phyloP scores from a whole-genome alignment of 1,140 invertebrate genomes.

The Araneus ventricosus region DNA sequence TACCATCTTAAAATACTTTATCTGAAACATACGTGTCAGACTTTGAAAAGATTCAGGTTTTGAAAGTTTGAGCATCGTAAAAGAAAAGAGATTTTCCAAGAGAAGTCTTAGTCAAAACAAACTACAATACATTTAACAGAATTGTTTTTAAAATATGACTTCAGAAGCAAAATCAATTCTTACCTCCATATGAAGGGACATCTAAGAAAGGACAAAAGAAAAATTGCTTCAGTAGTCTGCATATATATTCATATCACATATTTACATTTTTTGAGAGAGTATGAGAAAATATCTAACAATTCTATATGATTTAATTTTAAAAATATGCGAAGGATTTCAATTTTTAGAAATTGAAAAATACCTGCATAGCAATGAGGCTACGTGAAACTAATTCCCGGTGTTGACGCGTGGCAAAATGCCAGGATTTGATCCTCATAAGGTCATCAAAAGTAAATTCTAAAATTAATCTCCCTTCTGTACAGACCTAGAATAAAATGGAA shows the following conservation, averaged over 20 bases:
- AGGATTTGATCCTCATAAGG: conserved; percentile 98
- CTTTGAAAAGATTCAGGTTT: too few relatives aligned
- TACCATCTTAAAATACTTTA: too few relatives aligned
- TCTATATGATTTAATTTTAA: not conserved
- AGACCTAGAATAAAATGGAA: conserved; percentile 71
- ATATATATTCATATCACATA: not conserved
- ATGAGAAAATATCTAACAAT: not conserved
- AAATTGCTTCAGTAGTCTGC: not conserved
- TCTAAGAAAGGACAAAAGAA: conserved; percentile 52
- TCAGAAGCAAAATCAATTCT: not conserved
- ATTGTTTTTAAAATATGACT: not conserved
- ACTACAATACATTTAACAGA: too few relatives aligned
- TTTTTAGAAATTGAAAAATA: conserved; percentile 10
- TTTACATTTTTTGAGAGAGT: not conserved
- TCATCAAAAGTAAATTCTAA: conserved; percentile 99
- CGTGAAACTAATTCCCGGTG: conserved; percentile 95
- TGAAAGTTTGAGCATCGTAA: not conserved
- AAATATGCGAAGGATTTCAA: not conserved
- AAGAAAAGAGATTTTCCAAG: not conserved
- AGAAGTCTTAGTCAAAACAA: not conserved
- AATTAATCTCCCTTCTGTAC: conserved; percentile 95
- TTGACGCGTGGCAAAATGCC: conserved; percentile 96
- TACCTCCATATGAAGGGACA: conserved; percentile 76
- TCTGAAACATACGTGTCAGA: too few relatives aligned
- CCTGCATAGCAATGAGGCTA: conserved; percentile 81